These are phyloP conservation scores for Cheilosia soror DNA, from an alignment of 2,888 invertebrate genomes.

Conservation along the genomic window DNA sequence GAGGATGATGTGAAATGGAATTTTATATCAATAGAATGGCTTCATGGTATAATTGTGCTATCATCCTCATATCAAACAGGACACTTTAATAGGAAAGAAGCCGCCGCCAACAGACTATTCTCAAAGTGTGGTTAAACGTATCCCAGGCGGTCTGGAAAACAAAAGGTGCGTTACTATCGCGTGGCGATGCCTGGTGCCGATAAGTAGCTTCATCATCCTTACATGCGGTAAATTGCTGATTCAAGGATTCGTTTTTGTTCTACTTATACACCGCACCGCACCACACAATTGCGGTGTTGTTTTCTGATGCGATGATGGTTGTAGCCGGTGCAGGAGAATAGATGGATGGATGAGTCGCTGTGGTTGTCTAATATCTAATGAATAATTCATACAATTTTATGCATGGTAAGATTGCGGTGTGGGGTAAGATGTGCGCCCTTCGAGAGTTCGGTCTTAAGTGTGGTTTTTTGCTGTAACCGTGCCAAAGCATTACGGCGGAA, in stretches of 20 bases:
- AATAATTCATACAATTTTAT: constrained; percentile 73
- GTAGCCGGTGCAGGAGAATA: constrained; percentile 16
- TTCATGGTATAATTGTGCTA: constrained; percentile 10
- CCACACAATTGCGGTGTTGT: constrained; percentile 22
- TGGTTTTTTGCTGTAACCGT: constrained; percentile 16
- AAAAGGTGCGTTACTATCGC: constrained; percentile 13
- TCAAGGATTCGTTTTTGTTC: constrained; percentile 19
- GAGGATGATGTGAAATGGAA: not conserved
- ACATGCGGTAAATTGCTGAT: constrained; percentile 44
- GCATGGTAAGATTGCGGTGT: constrained; percentile 44
- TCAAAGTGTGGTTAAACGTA: constrained; percentile 4
- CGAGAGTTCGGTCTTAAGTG: constrained; percentile 1
- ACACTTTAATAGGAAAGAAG: constrained; percentile 22
- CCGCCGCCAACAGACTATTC: not conserved
- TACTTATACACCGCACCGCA: not conserved
- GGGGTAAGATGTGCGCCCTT: not conserved
- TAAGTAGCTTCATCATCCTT: constrained; percentile 54
- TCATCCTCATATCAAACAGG: constrained; percentile 7
- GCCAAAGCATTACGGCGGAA: not conserved
- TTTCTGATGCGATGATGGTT: constrained; percentile 37
- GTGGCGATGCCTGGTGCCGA: constrained; percentile 9
- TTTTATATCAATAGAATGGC: not conserved
- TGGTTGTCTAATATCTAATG: constrained; percentile 60
- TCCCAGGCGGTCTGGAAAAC: not conserved
- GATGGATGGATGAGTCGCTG: constrained; percentile 47